Evolutionary conservation across 2,797 vertebrate species (phyloP).

Genomic region (Gymnocypris eckloni): DNA sequence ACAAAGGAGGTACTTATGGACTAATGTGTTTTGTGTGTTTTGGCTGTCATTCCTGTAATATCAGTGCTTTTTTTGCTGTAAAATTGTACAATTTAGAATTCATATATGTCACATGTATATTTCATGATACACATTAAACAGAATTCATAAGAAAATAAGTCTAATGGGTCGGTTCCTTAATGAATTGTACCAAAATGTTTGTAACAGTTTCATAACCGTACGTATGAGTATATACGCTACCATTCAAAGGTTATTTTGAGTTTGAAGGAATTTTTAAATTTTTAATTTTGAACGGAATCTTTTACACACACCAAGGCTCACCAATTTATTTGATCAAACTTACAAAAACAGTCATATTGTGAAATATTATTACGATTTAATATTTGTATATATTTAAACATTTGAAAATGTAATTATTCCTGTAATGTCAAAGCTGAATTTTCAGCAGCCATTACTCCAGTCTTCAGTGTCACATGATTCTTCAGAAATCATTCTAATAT

Average conservation of each 20-base stretch:
- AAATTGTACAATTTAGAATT: background rate
- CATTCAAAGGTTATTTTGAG: background rate
- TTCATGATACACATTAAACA: background rate
- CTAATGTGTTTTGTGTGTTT: constrained; percentile 64
- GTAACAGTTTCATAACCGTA: background rate
- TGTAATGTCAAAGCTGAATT: background rate
- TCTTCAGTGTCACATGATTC: background rate
- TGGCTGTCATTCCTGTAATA: constrained; percentile 19
- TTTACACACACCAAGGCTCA: background rate
- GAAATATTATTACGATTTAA: background rate
- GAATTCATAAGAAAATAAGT: background rate
- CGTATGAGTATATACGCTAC: background rate
- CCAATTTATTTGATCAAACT: background rate
- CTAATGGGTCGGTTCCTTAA: background rate
- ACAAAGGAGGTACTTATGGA: constrained; percentile 64
- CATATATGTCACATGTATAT: background rate
- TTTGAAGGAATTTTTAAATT: background rate
- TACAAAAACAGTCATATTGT: background rate
- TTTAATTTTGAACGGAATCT: background rate
- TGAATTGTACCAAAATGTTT: background rate
- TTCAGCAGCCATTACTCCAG: background rate
- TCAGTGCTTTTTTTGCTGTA: background rate
- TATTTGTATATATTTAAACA: background rate
- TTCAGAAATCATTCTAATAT: background rate
- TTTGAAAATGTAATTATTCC: background rate